These are phyloP conservation scores for Cyprinus carpio DNA, from an alignment of 2,113 vertebrate species.

Conservation along the genomic window DNA sequence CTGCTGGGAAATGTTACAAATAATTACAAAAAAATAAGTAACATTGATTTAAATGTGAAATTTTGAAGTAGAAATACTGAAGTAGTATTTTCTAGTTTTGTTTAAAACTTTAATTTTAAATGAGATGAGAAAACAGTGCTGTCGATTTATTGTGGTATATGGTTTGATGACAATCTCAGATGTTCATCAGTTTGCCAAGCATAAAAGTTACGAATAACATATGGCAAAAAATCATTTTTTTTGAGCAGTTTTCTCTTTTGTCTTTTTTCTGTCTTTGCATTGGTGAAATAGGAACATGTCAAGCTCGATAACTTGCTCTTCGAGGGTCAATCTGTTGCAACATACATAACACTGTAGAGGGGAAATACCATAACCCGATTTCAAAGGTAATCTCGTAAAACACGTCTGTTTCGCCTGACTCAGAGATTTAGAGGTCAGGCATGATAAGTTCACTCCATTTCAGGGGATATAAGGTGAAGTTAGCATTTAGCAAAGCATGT, in stretches of 20 bases:
- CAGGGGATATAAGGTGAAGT: conserved; percentile 21
- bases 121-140: background rate
- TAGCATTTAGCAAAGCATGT: background rate
- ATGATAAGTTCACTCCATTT: conserved; percentile 18
- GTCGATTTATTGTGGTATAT: background rate
- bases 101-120: background rate
- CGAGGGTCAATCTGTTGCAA: conserved; percentile 40
- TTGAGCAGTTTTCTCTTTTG: background rate
- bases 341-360: conserved; percentile 23
- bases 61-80: too few relatives aligned
- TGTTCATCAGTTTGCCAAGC: background rate
- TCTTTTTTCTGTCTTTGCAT: background rate
- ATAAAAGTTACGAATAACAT: background rate
- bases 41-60: too few relatives aligned
- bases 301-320: background rate
- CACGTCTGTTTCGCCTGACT: conserved; percentile 23
- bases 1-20: background rate
- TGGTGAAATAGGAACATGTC: conserved; percentile 3
- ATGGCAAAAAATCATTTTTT: background rate
- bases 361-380: conserved; percentile 27
- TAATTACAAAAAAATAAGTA: background rate
- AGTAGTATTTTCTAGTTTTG: too few relatives aligned
- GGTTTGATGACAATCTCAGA: background rate
- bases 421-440: conserved; percentile 38
- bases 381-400: conserved; percentile 45